Evolutionary conservation across 2,113 vertebrate genomes (phyloP), one percentile per base, ranked within the genome.

Genomic region (Mohoua ochrocephala): DNA sequence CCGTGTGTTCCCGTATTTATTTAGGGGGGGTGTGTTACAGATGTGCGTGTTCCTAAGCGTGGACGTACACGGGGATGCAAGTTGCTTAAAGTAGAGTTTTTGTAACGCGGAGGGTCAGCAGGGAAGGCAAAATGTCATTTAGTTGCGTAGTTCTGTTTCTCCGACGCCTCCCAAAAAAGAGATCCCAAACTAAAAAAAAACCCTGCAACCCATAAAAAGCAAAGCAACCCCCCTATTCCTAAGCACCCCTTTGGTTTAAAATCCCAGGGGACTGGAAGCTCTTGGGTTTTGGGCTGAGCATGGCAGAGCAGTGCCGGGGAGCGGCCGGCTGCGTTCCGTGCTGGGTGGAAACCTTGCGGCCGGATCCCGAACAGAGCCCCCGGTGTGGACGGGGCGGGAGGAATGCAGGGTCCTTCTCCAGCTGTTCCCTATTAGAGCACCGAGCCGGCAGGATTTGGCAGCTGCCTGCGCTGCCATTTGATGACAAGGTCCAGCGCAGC

Each of bases 341-440:
- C 49, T 39, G 26, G 97, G 93, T 92, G 93, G 93, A 92, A 97
- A 97, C 93, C 90, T 73, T 85, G 49, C 35, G 77, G 95, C 93
- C 59, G 84, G 91, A 95, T 95, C 92, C 92, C 67, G 67, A 97
- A 93, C 97, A 96, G 97, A 98, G 96, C 96, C 97, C 95, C 97
- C 96, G 94, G 97, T 98, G 98, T 97, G 97, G 97, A 63, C 24
- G 57, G 91, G 79, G 96, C 86, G 95, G 79, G 95, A 97, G 97
- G 97, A 98, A 98, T 95, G 97, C 94, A 63, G 96, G 93, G 96
- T 97, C 97, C 94, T 95, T 87, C 95, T 97, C 97, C 98, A 98
- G 98, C 98, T 98, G 98, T 97, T 98, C 97, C 89, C 44, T 77
- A 98, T 97, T 97, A 97, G 96, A 94, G 97, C 96, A 41, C 57